Conservation (phyloP, 2,888 invertebrate genomes). For the Endotricha flammealis region DNA sequence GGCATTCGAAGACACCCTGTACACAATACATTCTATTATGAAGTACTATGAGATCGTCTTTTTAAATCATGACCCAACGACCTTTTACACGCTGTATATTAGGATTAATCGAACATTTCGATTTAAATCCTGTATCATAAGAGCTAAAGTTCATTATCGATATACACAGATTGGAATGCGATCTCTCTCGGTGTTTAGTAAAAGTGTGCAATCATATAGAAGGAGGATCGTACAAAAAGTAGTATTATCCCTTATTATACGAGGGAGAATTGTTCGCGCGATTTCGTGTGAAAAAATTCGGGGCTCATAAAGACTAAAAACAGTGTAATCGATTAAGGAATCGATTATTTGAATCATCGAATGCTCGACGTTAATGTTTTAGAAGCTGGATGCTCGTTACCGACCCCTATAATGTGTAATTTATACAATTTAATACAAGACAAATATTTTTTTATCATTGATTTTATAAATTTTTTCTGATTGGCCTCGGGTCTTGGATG, state of each 20-base stretch:
- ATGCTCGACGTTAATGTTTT: too few species aligned
- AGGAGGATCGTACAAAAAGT: slow-evolving; percentile 52
- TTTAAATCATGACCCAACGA: slow-evolving; percentile 39
- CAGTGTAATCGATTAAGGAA: slow-evolving; percentile 37
- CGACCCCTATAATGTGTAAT: too few species aligned
- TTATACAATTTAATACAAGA: too few species aligned
- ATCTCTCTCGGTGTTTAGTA: slow-evolving; percentile 53
- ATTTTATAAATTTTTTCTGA: too few species aligned
- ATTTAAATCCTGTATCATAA: not conserved
- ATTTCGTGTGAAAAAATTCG: slow-evolving; percentile 48
- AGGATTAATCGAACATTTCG: not conserved
- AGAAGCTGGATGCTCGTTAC: too few species aligned
- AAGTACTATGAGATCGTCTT: slow-evolving; percentile 54
- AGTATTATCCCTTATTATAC: slow-evolving; percentile 53
- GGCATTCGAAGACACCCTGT: slow-evolving; percentile 50
- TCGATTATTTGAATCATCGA: slow-evolving; percentile 34
- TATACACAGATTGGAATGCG: slow-evolving; percentile 36
- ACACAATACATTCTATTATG: slow-evolving; percentile 61
- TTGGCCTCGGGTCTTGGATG: too few species aligned
- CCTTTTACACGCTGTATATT: slow-evolving; percentile 23
- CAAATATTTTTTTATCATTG: too few species aligned
- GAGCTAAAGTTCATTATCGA: not conserved
- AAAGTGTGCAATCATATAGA: slow-evolving; percentile 69
- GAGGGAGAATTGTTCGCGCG: slow-evolving; percentile 50
- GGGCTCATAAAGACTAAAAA: slow-evolving; percentile 11